These are phyloP conservation scores for Hedya salicella DNA, from an alignment of 2,888 invertebrate species.

Conservation along the genomic window DNA sequence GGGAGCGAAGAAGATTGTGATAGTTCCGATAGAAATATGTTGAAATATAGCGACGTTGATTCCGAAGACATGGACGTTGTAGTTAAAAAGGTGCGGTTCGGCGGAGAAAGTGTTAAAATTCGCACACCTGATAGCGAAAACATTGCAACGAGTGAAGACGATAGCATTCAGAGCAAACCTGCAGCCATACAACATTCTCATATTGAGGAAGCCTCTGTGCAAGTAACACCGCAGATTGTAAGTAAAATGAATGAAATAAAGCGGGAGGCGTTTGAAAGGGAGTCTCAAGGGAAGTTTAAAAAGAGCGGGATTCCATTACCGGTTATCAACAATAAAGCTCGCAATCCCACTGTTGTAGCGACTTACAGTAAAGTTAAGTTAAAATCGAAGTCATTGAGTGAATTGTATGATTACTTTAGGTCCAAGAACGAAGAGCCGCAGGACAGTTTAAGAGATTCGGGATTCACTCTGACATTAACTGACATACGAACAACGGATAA, in stretches of 20 bases:
- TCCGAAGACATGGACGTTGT: slow-evolving; percentile 84
- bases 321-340: slow-evolving; percentile 65
- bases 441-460: slow-evolving; percentile 60
- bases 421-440: slow-evolving; percentile 66
- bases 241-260: slow-evolving; percentile 71
- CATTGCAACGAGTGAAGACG: slow-evolving; percentile 84
- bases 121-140: slow-evolving; percentile 94
- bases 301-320: slow-evolving; percentile 78
- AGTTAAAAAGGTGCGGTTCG: slow-evolving; percentile 91
- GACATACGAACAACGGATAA: slow-evolving; percentile 73
- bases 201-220: slow-evolving; percentile 57
- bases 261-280: slow-evolving; percentile 63
- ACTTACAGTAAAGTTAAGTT: slow-evolving; percentile 69
- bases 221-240: slow-evolving; percentile 60
- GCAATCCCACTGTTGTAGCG: slow-evolving; percentile 54
- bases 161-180: slow-evolving; percentile 61
- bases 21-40: slow-evolving; percentile 78
- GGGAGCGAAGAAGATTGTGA: slow-evolving; percentile 78
- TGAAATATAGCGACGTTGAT: slow-evolving; percentile 87
- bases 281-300: slow-evolving; percentile 58
- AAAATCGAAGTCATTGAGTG: slow-evolving; percentile 80
- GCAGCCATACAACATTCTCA: slow-evolving; percentile 52
- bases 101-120: slow-evolving; percentile 94
- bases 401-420: slow-evolving; percentile 79
- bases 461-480: slow-evolving; percentile 69